phyloP scores from a whole-genome alignment of 2,113 vertebrate species.

The Melanerpes aurifrons region DNA sequence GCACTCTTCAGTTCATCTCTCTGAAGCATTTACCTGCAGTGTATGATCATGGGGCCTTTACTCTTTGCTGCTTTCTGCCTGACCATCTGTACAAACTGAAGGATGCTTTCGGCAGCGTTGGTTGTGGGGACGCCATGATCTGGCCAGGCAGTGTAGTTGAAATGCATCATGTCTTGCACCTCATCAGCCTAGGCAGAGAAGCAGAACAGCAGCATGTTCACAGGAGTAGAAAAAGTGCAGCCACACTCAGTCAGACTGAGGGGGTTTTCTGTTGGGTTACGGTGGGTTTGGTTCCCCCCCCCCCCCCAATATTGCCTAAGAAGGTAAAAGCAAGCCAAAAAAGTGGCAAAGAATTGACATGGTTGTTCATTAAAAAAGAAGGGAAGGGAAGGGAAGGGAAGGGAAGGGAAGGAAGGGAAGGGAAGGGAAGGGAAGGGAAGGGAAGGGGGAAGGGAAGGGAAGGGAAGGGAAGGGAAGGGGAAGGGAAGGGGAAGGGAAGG shows the following conservation, averaged over 20 bases:
- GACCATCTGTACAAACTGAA: constrained; percentile 94
- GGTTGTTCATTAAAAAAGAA: background rate
- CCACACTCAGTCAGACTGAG: background rate
- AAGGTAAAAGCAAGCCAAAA: background rate
- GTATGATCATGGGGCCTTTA: constrained; percentile 89
- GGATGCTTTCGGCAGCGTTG: constrained; percentile 91
- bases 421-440: too few species aligned
- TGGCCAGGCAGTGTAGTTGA: constrained; percentile 96
- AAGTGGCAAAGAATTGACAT: background rate
- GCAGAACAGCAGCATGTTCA: background rate
- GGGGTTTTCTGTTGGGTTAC: background rate
- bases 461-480: too few species aligned
- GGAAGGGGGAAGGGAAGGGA: too few species aligned
- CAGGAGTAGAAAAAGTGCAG: background rate
- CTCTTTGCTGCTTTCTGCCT: constrained; percentile 87
- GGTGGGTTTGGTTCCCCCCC: accelerated
- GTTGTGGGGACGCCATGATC: constrained; percentile 94
- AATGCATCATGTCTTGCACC: constrained; percentile 88
- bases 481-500: too few species aligned
- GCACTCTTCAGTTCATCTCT: background rate
- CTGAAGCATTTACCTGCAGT: constrained; percentile 87
- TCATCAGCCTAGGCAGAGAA: constrained; percentile 85
- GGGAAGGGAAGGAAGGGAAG: too few species aligned
- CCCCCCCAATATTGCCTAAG: background rate
- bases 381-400: too few species aligned